Conservation (phyloP, 2,888 invertebrate species). For the Ganaspis brasiliensis region DNA sequence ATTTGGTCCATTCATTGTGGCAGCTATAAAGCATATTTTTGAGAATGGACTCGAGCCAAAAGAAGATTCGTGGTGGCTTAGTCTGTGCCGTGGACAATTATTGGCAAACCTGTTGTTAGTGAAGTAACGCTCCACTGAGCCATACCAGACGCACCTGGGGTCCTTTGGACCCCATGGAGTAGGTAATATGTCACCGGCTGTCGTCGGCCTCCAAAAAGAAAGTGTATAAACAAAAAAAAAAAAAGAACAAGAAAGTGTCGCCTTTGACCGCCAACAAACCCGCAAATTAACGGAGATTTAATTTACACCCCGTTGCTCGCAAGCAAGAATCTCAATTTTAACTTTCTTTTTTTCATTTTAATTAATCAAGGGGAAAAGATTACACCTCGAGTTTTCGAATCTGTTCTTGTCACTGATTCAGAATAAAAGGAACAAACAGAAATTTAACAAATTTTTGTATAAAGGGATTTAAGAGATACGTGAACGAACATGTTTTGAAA, state of each 20-base stretch:
- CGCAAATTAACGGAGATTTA: constrained; percentile 30
- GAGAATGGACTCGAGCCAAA: constrained; percentile 27
- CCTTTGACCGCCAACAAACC: constrained; percentile 33
- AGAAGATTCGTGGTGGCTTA: constrained; percentile 27
- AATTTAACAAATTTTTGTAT: too few species aligned
- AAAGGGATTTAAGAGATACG: too few species aligned
- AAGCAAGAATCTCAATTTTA: neutral
- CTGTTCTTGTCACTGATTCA: neutral
- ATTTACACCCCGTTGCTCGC: constrained; percentile 15
- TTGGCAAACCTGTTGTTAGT: constrained; percentile 45
- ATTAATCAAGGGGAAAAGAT: constrained; percentile 12
- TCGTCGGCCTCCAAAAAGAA: constrained; percentile 34
- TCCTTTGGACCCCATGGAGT: constrained; percentile 53
- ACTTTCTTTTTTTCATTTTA: neutral
- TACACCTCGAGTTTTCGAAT: neutral
- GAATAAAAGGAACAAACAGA: neutral
- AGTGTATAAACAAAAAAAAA: neutral
- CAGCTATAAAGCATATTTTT: constrained; percentile 18
- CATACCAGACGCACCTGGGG: constrained; percentile 76
- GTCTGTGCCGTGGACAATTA: constrained; percentile 46
- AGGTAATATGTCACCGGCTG: constrained; percentile 38
- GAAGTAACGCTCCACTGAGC: constrained; percentile 73
- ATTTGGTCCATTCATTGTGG: neutral
- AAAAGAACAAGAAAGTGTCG: constrained; percentile 39
- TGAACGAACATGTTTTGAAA: neutral